Percentiles rank a stretch among this genome's conserved stretches.
Evolutionary conservation across 2,113 vertebrate species (phyloP).

Genomic region (Laterallus jamaicensis): DNA sequence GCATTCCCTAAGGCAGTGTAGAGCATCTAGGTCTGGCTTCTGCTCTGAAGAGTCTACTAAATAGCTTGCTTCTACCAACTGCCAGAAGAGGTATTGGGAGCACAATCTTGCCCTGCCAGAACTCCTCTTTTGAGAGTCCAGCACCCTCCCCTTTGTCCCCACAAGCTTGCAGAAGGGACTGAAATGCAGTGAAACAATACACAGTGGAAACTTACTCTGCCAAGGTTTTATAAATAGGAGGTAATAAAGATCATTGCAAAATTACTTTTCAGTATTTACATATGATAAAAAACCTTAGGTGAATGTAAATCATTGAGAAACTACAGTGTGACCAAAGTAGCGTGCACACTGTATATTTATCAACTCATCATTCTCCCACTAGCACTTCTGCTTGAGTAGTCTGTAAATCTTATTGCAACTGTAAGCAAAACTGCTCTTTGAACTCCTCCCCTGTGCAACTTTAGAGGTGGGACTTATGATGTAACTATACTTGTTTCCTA

Average conservation of each 20-base stretch:
- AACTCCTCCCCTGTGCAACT: background rate
- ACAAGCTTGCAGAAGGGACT: background rate
- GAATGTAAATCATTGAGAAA: background rate
- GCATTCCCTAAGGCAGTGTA: background rate
- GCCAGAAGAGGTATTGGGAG: background rate
- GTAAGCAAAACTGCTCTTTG: background rate
- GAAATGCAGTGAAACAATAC: background rate
- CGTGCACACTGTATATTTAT: fast-evolving
- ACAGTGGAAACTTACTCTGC: background rate
- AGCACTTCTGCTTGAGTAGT: background rate
- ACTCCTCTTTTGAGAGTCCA: background rate
- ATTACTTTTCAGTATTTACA: background rate
- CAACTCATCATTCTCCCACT: background rate
- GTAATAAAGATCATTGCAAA: background rate
- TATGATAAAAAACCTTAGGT: background rate
- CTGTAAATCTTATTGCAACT: background rate
- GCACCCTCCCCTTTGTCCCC: background rate
- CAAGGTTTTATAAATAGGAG: background rate
- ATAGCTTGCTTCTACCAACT: background rate
- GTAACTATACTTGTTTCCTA: background rate
- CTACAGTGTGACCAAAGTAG: background rate
- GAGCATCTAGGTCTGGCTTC: background rate
- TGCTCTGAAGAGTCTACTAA: background rate
- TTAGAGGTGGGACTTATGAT: background rate
- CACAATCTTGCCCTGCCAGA: background rate